Conservation (phyloP, 2,888 invertebrate genomes). For the Adelphocoris suturalis region DNA sequence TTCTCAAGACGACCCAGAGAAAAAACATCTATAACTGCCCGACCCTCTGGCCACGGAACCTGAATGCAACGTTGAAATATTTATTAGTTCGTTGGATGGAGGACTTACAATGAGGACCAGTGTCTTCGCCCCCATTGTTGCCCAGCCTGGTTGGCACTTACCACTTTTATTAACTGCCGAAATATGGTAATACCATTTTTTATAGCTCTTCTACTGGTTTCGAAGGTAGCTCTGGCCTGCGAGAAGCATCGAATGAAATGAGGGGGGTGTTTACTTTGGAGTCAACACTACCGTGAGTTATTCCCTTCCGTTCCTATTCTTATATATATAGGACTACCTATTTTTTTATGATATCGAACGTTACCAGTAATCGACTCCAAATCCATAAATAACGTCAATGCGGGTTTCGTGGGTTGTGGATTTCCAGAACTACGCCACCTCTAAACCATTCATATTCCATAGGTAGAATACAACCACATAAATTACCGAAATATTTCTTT, state of each 20-base stretch:
- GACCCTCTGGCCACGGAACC: not conserved
- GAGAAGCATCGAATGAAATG: not conserved
- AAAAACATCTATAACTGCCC: conserved; percentile 51
- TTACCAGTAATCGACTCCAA: not conserved
- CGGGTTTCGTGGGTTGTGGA: not conserved
- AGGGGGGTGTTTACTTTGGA: conserved; percentile 36
- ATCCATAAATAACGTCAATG: conserved; percentile 35
- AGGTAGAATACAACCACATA: too few relatives aligned
- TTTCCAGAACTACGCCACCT: not conserved
- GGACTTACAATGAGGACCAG: conserved; percentile 65
- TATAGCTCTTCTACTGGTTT: conserved; percentile 40
- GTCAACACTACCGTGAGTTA: conserved; percentile 38
- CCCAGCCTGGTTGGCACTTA: conserved; percentile 54
- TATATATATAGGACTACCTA: conserved; percentile 7
- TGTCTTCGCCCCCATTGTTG: conserved; percentile 63
- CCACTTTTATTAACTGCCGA: conserved; percentile 65
- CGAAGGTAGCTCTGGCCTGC: conserved; percentile 38
- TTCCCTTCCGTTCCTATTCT: conserved; percentile 21
- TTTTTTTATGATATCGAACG: not conserved
- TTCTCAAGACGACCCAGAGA: conserved; percentile 53
- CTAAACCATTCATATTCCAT: not conserved
- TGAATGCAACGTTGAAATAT: conserved; percentile 68
- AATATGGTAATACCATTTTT: conserved; percentile 65
- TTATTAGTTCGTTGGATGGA: conserved; percentile 66
- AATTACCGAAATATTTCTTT: too few relatives aligned